These are phyloP conservation scores for Malthinus seriepunctatus DNA, from an alignment of 2,888 invertebrate genomes.

Conservation along the genomic window DNA sequence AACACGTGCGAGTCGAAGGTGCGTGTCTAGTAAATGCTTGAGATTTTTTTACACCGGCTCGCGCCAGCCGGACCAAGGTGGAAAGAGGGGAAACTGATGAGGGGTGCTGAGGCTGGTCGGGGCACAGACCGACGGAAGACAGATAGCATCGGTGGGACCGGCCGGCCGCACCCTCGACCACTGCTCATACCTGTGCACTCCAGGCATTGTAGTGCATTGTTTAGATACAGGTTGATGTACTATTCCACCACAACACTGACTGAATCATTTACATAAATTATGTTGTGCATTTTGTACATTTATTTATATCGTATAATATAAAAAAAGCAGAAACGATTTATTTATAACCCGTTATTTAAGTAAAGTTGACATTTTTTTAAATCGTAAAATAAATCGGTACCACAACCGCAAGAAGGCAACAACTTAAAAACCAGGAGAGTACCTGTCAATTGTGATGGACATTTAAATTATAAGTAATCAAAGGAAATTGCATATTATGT, in stretches of 20 bases:
- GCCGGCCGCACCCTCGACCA: slow-evolving; percentile 46
- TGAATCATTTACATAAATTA: slow-evolving; percentile 28
- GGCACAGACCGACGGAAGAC: slow-evolving; percentile 43
- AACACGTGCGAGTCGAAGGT: slow-evolving; percentile 44
- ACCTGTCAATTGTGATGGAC: slow-evolving; percentile 2
- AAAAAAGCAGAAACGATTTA: not conserved
- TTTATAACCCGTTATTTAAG: not conserved
- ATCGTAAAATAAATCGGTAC: not conserved
- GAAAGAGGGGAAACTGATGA: slow-evolving; percentile 39
- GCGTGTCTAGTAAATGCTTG: slow-evolving; percentile 43
- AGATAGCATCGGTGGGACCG: slow-evolving; percentile 48
- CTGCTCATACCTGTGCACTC: slow-evolving; percentile 40
- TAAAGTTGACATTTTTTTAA: slow-evolving; percentile 1
- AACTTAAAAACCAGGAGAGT: too few relatives aligned
- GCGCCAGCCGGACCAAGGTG: slow-evolving; percentile 36
- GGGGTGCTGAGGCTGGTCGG: slow-evolving; percentile 41
- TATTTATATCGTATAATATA: slow-evolving; percentile 13
- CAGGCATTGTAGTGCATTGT: slow-evolving; percentile 41
- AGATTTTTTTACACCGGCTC: slow-evolving; percentile 44
- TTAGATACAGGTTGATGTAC: slow-evolving; percentile 39
- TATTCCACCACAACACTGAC: slow-evolving; percentile 30
- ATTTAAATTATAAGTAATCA: slow-evolving; percentile 6
- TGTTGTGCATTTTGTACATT: slow-evolving; percentile 25
- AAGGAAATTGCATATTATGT: slow-evolving; percentile 3
- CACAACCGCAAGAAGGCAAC: too few relatives aligned